phyloP scores from a whole-genome alignment of 2,888 invertebrate species.

The Fragum whitleyi region DNA sequence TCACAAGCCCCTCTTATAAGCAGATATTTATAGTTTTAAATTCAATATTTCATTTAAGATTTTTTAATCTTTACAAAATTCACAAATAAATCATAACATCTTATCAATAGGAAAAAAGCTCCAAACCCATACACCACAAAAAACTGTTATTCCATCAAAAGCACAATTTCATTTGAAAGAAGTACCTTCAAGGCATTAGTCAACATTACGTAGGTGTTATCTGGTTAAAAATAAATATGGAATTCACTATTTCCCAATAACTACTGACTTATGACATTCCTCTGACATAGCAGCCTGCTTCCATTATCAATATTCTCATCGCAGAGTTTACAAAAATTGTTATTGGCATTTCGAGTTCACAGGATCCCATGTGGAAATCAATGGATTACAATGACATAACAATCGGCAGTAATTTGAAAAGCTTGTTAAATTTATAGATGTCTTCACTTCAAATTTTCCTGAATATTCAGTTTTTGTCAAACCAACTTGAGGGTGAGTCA shows the following conservation, averaged over 20 bases:
- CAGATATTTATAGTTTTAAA: too few relatives aligned
- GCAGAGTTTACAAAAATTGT: not conserved
- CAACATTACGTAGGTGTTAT: slow-evolving; percentile 4
- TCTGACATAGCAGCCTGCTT: slow-evolving; percentile 5
- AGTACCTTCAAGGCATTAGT: not conserved
- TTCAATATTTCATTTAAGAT: too few relatives aligned
- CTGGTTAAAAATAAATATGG: not conserved
- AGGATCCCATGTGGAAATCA: slow-evolving; percentile 14
- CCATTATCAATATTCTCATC: slow-evolving; percentile 11
- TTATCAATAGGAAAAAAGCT: too few relatives aligned
- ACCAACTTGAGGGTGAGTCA: too few relatives aligned
- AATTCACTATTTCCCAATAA: slow-evolving; percentile 4
- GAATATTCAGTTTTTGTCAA: not conserved
- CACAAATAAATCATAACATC: too few relatives aligned
- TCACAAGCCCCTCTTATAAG: too few relatives aligned
- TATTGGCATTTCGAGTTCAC: slow-evolving; percentile 1
- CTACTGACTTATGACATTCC: slow-evolving; percentile 3
- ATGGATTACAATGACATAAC: slow-evolving; percentile 14
- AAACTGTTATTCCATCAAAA: not conserved
- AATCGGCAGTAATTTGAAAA: slow-evolving; percentile 13
- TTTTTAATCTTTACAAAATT: too few relatives aligned
- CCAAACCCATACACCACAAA: too few relatives aligned
- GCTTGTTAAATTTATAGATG: slow-evolving; percentile 13
- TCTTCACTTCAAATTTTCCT: not conserved
- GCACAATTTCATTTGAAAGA: not conserved